Evolutionary conservation across 1,140 invertebrate species (phyloP).

Genomic region (Lamellibrachia luymesi): DNA sequence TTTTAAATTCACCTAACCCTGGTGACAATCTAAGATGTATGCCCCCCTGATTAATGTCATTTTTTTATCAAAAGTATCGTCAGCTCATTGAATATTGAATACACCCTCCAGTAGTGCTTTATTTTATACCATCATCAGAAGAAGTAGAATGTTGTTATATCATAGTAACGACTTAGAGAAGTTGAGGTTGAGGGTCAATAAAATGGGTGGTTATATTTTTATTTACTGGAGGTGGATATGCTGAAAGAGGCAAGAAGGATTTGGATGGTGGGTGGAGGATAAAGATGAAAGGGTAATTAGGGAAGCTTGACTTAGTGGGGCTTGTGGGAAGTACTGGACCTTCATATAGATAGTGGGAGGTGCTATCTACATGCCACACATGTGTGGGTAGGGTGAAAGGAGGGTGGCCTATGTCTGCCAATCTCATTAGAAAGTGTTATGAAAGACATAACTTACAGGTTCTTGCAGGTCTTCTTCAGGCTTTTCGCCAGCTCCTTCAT

Average conservation of each 20-base stretch:
- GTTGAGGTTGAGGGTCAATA: background rate
- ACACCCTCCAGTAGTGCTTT: background rate
- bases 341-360: background rate
- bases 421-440: too few relatives aligned
- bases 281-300: background rate
- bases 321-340: too few relatives aligned
- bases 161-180: background rate
- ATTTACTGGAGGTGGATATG: background rate
- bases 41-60: background rate
- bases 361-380: background rate
- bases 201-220: background rate
- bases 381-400: background rate
- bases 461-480: too few relatives aligned
- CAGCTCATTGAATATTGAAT: background rate
- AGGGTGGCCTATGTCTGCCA: background rate
- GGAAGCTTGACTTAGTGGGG: background rate
- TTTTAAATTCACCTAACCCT: too few relatives aligned
- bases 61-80: background rate
- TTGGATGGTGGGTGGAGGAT: background rate
- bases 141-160: background rate
- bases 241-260: background rate
- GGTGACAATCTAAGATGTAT: background rate
- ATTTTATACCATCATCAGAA: background rate
- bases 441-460: too few relatives aligned
- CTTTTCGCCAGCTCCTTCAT: too few relatives aligned